Percentiles rank a stretch among this genome's conserved stretches.
Evolutionary conservation across 2,113 vertebrate genomes (phyloP).

Genomic region (Chionomys nivalis): DNA sequence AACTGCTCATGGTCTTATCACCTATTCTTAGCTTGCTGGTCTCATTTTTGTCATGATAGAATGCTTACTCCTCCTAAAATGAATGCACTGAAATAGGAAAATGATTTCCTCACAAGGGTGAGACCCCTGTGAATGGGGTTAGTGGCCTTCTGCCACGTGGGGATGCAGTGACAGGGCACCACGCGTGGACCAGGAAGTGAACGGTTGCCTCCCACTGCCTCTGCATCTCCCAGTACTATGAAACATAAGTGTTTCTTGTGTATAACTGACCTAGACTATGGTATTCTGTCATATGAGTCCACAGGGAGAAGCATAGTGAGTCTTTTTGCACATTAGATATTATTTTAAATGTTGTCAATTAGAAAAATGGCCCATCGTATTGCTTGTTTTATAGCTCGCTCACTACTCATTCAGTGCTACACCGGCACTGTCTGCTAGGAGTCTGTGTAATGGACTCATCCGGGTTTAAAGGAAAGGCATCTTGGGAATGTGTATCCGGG

Average conservation of each 20-base stretch:
- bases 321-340: neutral
- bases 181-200: too few species aligned
- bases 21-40: neutral
- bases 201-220: too few species aligned
- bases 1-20: neutral
- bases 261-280: neutral
- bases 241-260: neutral
- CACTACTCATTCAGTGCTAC: neutral
- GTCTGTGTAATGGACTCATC: neutral
- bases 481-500: neutral
- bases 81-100: neutral
- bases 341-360: neutral
- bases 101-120: neutral
- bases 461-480: neutral
- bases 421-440: neutral
- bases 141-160: too few species aligned
- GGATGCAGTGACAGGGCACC: neutral
- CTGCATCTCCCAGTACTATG: neutral
- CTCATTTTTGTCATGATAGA: neutral
- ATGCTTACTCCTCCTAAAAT: neutral
- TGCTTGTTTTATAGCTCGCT: constrained; percentile 1
- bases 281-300: neutral
- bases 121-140: neutral
- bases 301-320: neutral
- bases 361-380: neutral